Evolutionary conservation across 2,113 vertebrate species (phyloP).

Genomic region (Pomatorhinus ruficollis): DNA sequence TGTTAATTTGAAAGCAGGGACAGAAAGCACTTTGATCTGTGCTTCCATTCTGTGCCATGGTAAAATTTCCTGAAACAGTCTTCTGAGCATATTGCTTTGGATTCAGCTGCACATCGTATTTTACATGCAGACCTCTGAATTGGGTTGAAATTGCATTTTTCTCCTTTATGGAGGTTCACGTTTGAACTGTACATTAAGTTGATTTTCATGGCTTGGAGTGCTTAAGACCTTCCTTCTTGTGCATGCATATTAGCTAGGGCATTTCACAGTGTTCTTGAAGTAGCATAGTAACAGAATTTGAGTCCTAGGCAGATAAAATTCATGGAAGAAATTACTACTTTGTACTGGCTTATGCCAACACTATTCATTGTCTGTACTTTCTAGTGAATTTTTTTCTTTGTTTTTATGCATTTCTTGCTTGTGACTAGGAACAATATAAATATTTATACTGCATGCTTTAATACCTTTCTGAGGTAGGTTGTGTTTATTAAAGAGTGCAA

Average conservation of each 20-base stretch:
- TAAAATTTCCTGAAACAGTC: background rate
- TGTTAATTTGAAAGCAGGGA: background rate
- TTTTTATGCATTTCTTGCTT: background rate
- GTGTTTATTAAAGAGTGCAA: slow-evolving; percentile 21
- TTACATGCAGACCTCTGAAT: background rate
- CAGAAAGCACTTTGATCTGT: background rate
- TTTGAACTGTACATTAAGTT: background rate
- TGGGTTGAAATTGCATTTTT: slow-evolving; percentile 13
- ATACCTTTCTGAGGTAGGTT: background rate
- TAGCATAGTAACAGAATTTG: background rate
- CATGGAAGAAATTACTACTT: background rate
- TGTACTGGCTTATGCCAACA: background rate
- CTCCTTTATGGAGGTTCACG: background rate
- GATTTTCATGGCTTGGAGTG: background rate
- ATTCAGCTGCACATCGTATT: background rate
- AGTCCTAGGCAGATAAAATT: background rate
- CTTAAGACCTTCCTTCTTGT: background rate
- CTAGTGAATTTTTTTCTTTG: background rate
- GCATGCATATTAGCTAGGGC: background rate
- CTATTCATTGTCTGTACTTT: background rate
- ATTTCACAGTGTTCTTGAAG: background rate
- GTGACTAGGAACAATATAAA: background rate
- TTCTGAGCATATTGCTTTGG: background rate
- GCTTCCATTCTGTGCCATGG: background rate
- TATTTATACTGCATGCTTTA: slow-evolving; percentile 32